A percentile compares a stretch with the other conserved stretches of the same genome.
Conservation (phyloP, 2,797 vertebrate genomes). For the Luscinia megarhynchos region DNA sequence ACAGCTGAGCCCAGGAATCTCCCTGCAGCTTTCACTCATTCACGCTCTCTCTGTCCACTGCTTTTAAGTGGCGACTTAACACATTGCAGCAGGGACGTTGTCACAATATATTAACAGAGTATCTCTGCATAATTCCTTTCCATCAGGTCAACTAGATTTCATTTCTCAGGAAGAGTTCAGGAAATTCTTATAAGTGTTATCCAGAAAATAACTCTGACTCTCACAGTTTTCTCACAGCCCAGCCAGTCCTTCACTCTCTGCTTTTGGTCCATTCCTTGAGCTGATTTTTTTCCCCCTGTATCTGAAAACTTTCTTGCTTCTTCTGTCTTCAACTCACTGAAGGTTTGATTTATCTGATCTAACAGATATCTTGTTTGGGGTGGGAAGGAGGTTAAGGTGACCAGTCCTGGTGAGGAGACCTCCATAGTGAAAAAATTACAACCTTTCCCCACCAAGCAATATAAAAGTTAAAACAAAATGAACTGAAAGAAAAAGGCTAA, state of each 20-base stretch:
- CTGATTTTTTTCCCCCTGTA: neutral
- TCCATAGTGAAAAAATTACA: fast-evolving
- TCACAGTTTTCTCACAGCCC: neutral
- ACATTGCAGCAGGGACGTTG: neutral
- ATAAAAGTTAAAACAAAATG: neutral
- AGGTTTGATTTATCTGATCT: neutral
- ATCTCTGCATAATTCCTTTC: slow-evolving; percentile 12
- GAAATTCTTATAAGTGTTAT: neutral
- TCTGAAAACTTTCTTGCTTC: neutral
- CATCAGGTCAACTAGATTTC: neutral
- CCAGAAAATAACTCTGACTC: neutral
- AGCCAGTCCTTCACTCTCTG: neutral
- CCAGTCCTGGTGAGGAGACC: neutral
- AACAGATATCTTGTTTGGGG: neutral
- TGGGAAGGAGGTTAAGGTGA: neutral
- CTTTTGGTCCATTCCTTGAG: neutral
- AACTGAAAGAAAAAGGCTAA: neutral
- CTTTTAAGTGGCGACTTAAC: neutral
- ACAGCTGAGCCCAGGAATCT: neutral
- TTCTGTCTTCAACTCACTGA: neutral
- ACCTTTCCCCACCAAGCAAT: neutral
- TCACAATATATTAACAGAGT: slow-evolving; percentile 16
- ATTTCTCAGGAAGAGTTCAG: neutral
- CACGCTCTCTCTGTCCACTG: fast-evolving
- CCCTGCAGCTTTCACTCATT: neutral